These are phyloP conservation scores for Spea hammondii DNA, from an alignment of 2,797 vertebrate genomes.

Conservation along the genomic window DNA sequence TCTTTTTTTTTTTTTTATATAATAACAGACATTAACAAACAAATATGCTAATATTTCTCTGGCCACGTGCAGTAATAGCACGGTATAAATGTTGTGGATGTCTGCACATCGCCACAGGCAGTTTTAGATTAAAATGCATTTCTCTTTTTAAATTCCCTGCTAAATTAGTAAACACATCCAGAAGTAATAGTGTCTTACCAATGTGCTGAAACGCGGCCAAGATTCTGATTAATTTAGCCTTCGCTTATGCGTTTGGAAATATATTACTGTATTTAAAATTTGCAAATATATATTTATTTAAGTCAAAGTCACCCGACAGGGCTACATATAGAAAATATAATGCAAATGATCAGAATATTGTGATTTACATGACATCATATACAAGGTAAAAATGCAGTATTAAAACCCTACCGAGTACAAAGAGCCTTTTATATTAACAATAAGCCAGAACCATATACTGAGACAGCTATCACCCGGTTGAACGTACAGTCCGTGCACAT, in stretches of 20 bases:
- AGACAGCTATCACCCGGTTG: not conserved
- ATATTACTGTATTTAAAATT: too few relatives aligned
- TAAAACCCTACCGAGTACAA: too few relatives aligned
- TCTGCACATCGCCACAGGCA: not conserved
- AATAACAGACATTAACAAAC: constrained; percentile 7
- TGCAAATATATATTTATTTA: too few relatives aligned
- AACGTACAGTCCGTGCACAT: not conserved
- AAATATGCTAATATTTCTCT: constrained; percentile 1
- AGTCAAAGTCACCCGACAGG: too few relatives aligned
- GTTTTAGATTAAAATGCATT: constrained; percentile 7
- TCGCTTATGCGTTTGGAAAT: not conserved
- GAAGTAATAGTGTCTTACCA: not conserved
- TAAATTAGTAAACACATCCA: constrained; percentile 2
- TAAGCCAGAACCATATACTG: not conserved
- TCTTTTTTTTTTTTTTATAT: not conserved
- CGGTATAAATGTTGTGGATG: not conserved
- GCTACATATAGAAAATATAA: too few relatives aligned
- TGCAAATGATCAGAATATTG: too few relatives aligned
- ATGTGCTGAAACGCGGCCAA: not conserved
- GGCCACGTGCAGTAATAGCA: not conserved
- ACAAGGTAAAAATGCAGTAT: too few relatives aligned
- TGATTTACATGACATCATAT: too few relatives aligned
- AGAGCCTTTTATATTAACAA: too few relatives aligned
- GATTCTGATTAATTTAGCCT: not conserved
- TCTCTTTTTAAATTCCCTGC: constrained; percentile 5